Evolutionary conservation across 2,888 invertebrate genomes (phyloP).

Genomic region (Diarsia rubi): DNA sequence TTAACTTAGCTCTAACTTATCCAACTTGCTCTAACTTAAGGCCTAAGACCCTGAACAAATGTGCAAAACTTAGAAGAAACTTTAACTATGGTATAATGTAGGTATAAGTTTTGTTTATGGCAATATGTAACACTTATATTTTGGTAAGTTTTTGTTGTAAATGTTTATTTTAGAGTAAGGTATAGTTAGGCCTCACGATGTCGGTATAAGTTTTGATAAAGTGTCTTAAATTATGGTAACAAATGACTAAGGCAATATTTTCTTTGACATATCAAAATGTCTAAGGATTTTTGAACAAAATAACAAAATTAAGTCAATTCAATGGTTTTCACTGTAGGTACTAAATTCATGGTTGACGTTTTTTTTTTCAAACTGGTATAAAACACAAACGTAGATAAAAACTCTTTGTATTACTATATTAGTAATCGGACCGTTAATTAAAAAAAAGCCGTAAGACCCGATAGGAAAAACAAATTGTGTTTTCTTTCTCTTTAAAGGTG

Average conservation of each 20-base stretch:
- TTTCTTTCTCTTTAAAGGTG: not conserved
- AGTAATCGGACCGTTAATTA: not conserved
- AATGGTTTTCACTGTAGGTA: not conserved
- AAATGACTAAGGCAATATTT: not conserved
- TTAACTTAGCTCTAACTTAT: slow-evolving; percentile 62
- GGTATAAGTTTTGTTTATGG: slow-evolving; percentile 51
- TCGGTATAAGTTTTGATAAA: not conserved
- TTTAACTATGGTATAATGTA: slow-evolving; percentile 55
- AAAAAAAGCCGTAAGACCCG: not conserved
- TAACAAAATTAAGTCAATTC: not conserved
- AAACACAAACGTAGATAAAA: not conserved
- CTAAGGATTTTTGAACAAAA: not conserved
- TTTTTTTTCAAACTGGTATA: not conserved
- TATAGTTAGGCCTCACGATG: not conserved
- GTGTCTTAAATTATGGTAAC: not conserved
- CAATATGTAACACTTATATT: slow-evolving; percentile 18
- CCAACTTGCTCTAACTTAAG: slow-evolving; percentile 64
- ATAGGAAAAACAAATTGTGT: not conserved
- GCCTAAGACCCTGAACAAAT: slow-evolving; percentile 71
- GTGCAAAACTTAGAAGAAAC: slow-evolving; percentile 69
- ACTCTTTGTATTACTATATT: not conserved
- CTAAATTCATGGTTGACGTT: not conserved
- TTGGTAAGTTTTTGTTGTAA: not conserved
- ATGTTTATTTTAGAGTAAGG: not conserved
- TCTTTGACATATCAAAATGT: not conserved